A percentile compares a stretch with the other conserved stretches of the same genome.
phyloP scores from a whole-genome alignment of 2,797 vertebrate species.

The Sebastes itinus region DNA sequence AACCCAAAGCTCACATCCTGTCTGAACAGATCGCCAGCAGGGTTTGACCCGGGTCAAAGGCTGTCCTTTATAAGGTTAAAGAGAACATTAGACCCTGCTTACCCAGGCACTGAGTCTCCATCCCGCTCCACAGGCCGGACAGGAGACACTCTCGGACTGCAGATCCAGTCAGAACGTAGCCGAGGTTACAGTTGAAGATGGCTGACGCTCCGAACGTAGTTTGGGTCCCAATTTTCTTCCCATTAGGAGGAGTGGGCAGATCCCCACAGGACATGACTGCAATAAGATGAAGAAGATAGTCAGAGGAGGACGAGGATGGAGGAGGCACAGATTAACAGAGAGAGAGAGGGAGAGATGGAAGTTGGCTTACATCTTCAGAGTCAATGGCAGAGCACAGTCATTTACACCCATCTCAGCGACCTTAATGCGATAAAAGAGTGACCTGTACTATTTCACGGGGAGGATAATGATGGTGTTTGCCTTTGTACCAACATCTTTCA shows the following conservation, averaged over 20 bases:
- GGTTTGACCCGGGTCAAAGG: slow-evolving; percentile 42
- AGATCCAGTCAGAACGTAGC: slow-evolving; percentile 94
- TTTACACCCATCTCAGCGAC: slow-evolving; percentile 57
- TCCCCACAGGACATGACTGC: slow-evolving; percentile 97
- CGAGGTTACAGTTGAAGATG: slow-evolving; percentile 94
- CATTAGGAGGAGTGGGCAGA: slow-evolving; percentile 92
- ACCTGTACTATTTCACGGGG: slow-evolving; percentile 60
- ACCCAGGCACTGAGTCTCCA: slow-evolving; percentile 94
- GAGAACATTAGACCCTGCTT: slow-evolving; percentile 63
- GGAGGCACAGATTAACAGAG: neutral
- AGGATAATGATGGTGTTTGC: slow-evolving; percentile 69
- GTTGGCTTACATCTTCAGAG: slow-evolving; percentile 60
- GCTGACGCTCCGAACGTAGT: slow-evolving; percentile 94
- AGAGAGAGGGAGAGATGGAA: slow-evolving; percentile 37
- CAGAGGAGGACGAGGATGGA: slow-evolving; percentile 6
- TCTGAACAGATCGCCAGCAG: slow-evolving; percentile 11
- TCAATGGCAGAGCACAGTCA: slow-evolving; percentile 64
- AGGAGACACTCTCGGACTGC: slow-evolving; percentile 94
- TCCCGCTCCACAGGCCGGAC: slow-evolving; percentile 96
- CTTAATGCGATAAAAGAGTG: slow-evolving; percentile 64
- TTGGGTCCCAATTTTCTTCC: slow-evolving; percentile 98
- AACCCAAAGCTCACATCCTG: slow-evolving; percentile 19
- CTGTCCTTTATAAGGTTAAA: slow-evolving; percentile 25
- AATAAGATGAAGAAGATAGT: slow-evolving; percentile 57
- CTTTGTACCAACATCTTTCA: slow-evolving; percentile 65